A percentile compares a stretch with the other conserved stretches of the same genome.
Conservation (phyloP, 2,797 vertebrate species). For the Mormyrops attenuatus region DNA sequence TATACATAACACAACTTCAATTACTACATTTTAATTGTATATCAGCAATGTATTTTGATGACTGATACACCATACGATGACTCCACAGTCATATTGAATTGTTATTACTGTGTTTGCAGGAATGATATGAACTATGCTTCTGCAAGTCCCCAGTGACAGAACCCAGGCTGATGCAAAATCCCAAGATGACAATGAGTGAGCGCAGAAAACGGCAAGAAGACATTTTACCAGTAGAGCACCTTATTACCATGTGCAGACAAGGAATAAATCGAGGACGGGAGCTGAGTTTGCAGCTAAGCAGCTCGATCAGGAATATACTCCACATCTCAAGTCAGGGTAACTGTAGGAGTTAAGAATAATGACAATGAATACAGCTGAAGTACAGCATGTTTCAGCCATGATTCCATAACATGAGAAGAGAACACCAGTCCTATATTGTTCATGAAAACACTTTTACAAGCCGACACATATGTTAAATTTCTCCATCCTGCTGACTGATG, state of each 20-base stretch:
- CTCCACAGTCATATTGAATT: not conserved
- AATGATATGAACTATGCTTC: not conserved
- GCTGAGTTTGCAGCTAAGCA: not conserved
- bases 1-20: not conserved
- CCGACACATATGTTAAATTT: not conserved
- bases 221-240: not conserved
- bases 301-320: not conserved
- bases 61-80: not conserved
- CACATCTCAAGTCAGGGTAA: not conserved
- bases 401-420: slow-evolving; percentile 1
- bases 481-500: not conserved
- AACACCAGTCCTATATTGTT: not conserved
- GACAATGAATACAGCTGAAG: not conserved
- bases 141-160: not conserved
- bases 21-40: not conserved
- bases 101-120: not conserved
- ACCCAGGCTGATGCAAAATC: not conserved
- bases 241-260: not conserved
- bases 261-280: not conserved
- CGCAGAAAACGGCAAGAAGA: not conserved
- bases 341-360: not conserved
- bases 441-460: not conserved
- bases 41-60: not conserved
- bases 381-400: not conserved
- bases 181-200: not conserved